A percentile compares a stretch with the other conserved stretches of the same genome.
Conservation (phyloP, 2,113 vertebrate species). For the Amphilophus citrinellus region DNA sequence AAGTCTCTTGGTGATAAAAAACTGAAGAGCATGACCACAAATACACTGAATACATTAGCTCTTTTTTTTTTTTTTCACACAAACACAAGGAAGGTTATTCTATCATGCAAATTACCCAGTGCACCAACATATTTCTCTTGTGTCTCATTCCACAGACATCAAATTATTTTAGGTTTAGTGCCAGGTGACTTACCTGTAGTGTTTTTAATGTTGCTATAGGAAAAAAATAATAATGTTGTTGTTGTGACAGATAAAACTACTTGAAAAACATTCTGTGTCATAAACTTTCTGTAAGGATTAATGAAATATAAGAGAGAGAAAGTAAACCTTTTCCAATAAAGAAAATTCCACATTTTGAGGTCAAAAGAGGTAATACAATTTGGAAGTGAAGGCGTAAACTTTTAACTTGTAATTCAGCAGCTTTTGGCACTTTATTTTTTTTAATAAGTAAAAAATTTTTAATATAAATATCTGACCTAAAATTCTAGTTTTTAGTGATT, state of each 20-base stretch:
- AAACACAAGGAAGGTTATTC: constrained; percentile 81
- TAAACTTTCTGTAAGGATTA: constrained; percentile 56
- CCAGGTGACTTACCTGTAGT: constrained; percentile 73
- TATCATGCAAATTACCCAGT: constrained; percentile 83
- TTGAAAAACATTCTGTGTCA: constrained; percentile 43
- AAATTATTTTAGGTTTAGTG: constrained; percentile 78
- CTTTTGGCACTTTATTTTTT: background rate
- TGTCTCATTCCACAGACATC: constrained; percentile 70
- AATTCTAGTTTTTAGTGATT: background rate
- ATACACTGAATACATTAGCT: constrained; percentile 86
- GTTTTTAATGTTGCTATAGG: constrained; percentile 42
- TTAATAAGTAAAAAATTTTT: background rate
- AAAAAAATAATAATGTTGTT: constrained; percentile 26
- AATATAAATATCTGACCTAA: background rate
- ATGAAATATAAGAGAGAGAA: background rate
- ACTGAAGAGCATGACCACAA: constrained; percentile 86
- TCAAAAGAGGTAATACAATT: background rate
- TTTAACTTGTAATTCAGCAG: background rate
- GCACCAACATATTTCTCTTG: constrained; percentile 72
- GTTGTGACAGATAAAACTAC: constrained; percentile 55
- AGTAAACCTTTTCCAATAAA: constrained; percentile 20
- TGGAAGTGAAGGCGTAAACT: background rate
- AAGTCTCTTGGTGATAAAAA: constrained; percentile 85
- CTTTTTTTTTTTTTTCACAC: constrained; percentile 54
- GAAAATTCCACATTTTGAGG: constrained; percentile 1